These are phyloP conservation scores for Morus bassanus DNA, from an alignment of 2,797 vertebrate genomes.

Conservation along the genomic window DNA sequence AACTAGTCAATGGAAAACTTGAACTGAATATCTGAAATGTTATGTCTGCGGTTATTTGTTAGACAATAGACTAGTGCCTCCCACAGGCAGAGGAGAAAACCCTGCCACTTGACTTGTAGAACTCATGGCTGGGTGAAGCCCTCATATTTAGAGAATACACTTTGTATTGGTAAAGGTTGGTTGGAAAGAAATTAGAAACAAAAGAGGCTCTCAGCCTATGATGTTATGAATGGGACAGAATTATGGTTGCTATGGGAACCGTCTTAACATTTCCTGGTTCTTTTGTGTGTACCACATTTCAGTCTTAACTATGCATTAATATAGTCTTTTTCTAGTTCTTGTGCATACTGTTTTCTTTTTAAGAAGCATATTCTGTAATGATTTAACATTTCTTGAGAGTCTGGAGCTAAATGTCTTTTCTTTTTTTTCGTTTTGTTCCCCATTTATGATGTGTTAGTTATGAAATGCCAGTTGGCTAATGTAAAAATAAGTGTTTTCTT, in stretches of 20 bases:
- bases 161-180: background rate
- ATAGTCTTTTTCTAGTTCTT: constrained; percentile 68
- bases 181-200: constrained; percentile 19
- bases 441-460: background rate
- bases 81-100: constrained; percentile 51
- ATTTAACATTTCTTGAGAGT: constrained; percentile 64
- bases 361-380: constrained; percentile 49
- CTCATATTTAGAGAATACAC: background rate
- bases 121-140: background rate
- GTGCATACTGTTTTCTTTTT: constrained; percentile 3
- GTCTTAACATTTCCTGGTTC: constrained; percentile 67
- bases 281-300: constrained; percentile 59
- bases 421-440: background rate
- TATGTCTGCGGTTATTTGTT: background rate
- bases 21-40: background rate
- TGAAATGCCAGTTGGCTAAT: background rate
- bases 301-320: constrained; percentile 58
- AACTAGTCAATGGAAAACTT: background rate
- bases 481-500: constrained; percentile 35
- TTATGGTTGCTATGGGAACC: constrained; percentile 75
- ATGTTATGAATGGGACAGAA: constrained; percentile 62
- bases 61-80: constrained; percentile 57
- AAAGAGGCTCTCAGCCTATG: constrained; percentile 17
- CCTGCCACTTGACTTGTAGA: background rate
- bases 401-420: background rate